Evolutionary conservation across 2,888 invertebrate species (phyloP), one percentile per base, ranked within the genome.

Genomic region (Heliconius aoede): DNA sequence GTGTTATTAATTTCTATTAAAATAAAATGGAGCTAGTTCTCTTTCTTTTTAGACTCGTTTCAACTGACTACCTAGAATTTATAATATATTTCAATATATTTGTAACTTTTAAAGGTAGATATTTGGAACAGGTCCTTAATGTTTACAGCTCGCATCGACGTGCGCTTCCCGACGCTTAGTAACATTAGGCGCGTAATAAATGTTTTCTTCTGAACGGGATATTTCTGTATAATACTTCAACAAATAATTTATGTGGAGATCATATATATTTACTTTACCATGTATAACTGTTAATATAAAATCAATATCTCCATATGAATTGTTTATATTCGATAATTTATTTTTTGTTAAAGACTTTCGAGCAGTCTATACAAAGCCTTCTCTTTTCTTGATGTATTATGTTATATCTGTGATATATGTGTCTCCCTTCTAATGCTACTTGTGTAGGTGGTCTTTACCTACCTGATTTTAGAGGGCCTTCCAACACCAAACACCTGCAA

Each of bases 181-280:
- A 94, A 88, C 89, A 88, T 88, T 94, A 94, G 94, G 94, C 94
- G 92, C 91, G 93, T 94, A 94, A 94, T 94, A 91, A 90, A 94
- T 94, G 94, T 94, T 91, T 91, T 91, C 90, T 93, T 93, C 89
- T 90, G 84, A 85, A 88, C 85, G 86, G 87, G 89, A 87, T 85
- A 85, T 86, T 88, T 89, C 85, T 84, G 87, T 85, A 86, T 82
- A 85, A 81, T 89, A 85, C 87, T 89, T 86, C 85, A 86, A 89
- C 87, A 86, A 85, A 78, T 73, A 79, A 67, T 78, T 73, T 51
- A 74, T 76, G 68, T 36, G 68, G 76, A 78, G 74, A 81, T 79
- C 24, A 36, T 72, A 8, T 72, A n/a, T 7, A 58, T 32, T 24
- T 9, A 15, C 8, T 21, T 1, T 36, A 36, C 32, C 15, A 26